These are phyloP conservation scores for Chrysogorgia sp. DNA, from an alignment of 92 coral and sea anemone species.

Conservation along the genomic window DNA sequence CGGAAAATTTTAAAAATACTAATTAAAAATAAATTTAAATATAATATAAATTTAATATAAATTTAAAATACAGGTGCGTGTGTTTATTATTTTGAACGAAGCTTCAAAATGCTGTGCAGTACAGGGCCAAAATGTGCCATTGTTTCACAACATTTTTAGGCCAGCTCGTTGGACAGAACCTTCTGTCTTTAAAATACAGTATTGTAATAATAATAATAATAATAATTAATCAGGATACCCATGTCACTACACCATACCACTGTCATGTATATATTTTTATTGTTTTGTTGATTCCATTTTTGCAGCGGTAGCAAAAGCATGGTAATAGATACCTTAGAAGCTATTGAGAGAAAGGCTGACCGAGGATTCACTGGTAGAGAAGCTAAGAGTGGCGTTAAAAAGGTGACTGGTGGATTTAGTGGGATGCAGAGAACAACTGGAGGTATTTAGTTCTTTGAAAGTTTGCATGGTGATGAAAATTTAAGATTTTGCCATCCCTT, in stretches of 20 bases:
- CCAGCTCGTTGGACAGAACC: no score
- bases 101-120: not conserved
- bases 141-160: no score
- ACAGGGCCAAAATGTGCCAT: not conserved
- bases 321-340: constrained; percentile 77
- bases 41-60: not conserved
- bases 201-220: no score
- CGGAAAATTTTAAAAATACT: no score
- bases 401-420: constrained; percentile 17
- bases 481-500: no score
- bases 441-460: not conserved
- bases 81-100: not conserved
- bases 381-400: not conserved
- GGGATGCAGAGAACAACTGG: constrained; percentile 18
- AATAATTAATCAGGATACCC: no score
- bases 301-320: constrained; percentile 86
- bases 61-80: constrained; percentile 1
- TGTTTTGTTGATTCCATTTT: not conserved
- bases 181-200: not conserved
- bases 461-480: no score
- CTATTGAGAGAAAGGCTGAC: constrained; percentile 72
- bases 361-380: constrained; percentile 67
- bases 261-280: not conserved
- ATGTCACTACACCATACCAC: no score
- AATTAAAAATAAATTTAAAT: no score